A percentile compares a stretch with the other conserved stretches of the same genome.
These are phyloP conservation scores for Nebria salina DNA, from an alignment of 2,888 invertebrate species.

Conservation along the genomic window DNA sequence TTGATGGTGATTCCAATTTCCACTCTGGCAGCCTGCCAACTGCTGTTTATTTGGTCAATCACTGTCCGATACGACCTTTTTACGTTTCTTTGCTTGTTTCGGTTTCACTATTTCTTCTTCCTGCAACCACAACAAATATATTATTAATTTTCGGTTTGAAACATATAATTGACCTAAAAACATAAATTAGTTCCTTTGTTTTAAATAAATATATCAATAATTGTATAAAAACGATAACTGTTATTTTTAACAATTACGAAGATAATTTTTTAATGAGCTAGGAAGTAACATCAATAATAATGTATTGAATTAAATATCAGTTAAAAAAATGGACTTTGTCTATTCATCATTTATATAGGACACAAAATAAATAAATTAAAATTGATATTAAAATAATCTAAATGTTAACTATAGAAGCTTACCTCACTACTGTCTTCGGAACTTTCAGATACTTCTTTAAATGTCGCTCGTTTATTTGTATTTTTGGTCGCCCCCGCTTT, in stretches of 20 bases:
- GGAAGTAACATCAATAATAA: no score
- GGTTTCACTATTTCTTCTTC: slow-evolving; percentile 92
- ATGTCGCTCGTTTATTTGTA: slow-evolving; percentile 56
- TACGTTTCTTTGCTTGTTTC: slow-evolving; percentile 90
- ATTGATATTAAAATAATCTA: no score
- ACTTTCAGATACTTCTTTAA: slow-evolving; percentile 73
- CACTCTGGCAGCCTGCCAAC: slow-evolving; percentile 34
- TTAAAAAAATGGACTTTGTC: slow-evolving; percentile 18
- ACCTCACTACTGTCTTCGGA: slow-evolving; percentile 85
- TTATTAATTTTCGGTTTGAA: no score
- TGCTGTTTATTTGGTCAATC: slow-evolving; percentile 74
- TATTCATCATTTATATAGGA: not conserved
- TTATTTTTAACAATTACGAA: no score
- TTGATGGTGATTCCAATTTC: slow-evolving; percentile 30
- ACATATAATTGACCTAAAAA: no score
- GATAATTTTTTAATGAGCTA: no score
- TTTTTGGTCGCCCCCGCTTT: slow-evolving; percentile 61
- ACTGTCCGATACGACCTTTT: slow-evolving; percentile 92
- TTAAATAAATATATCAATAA: no score
- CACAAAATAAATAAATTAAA: not conserved
- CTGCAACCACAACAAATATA: slow-evolving; percentile 63
- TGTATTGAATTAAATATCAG: not conserved
- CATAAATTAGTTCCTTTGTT: no score
- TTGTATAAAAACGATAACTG: no score
- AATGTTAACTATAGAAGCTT: slow-evolving; percentile 48